Percentiles rank a stretch among this genome's conserved stretches.
These are phyloP conservation scores for Mellivora capensis DNA, from an alignment of 2,113 vertebrate genomes.

Conservation along the genomic window DNA sequence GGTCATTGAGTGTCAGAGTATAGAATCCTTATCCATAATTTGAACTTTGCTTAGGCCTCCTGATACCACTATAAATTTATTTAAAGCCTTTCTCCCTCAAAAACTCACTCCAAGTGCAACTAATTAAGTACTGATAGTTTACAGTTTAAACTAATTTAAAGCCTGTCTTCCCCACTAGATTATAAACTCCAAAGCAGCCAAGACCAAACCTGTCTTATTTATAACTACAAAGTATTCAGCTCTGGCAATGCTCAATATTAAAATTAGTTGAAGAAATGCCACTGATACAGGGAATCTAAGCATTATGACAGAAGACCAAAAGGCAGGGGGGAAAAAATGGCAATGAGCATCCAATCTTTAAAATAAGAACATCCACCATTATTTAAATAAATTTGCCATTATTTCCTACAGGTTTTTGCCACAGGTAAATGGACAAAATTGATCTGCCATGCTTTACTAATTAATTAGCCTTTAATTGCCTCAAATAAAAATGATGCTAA, in stretches of 20 bases:
- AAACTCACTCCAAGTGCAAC: constrained; percentile 36
- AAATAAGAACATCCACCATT: constrained; percentile 18
- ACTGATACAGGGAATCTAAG: background rate
- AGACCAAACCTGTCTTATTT: constrained; percentile 31
- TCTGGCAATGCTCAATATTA: constrained; percentile 4
- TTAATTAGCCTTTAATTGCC: constrained; percentile 4
- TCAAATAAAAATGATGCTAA: constrained; percentile 22
- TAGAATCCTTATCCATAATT: background rate
- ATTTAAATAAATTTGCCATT: background rate
- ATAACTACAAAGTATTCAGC: background rate
- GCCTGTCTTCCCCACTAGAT: background rate
- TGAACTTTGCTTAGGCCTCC: constrained; percentile 37
- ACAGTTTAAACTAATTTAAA: constrained; percentile 8
- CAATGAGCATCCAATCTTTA: constrained; percentile 10
- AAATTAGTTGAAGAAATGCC: constrained; percentile 11
- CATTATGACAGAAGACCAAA: background rate
- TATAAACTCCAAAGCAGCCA: constrained; percentile 31
- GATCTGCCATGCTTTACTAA: constrained; percentile 19
- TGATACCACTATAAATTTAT: background rate
- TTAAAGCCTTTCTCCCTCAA: constrained; percentile 41
- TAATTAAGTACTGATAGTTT: constrained; percentile 15
- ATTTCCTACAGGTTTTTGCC: background rate
- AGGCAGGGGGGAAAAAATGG: background rate
- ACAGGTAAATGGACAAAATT: background rate
- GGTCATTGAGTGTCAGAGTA: background rate